Base-by-base conservation (phyloP, 2,888 invertebrate species). In the Mimas tiliae region DNA sequence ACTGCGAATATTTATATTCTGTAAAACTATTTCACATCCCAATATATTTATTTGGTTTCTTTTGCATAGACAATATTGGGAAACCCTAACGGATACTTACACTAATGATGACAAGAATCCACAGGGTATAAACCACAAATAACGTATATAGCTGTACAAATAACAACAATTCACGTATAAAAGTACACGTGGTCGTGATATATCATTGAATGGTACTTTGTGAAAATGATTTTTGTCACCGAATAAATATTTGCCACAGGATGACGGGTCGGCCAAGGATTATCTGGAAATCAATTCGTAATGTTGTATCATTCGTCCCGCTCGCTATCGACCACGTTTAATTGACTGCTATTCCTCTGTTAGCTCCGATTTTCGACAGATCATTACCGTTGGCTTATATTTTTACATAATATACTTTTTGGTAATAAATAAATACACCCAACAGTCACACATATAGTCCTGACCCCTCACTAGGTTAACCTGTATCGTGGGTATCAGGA, bases 251-350 rank as follows among this genome's bases (percentile, higher is more conserved):
- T 65, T 65, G 58, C 74, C 74, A 73, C 72, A 71, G 74, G 71
- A 58, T 58, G 74, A 74, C 70, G 71, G 73, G 65, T 67, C 68
- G 11, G 12, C 69, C 38, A 38, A 73, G 81, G 83, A 82, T 85
- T 84, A 84, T 82, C 74, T 80, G 73, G 78, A 76, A 80, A 82
- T 81, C 80, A 82, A 82, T 81, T 79, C 83, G 82, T 84, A 80
- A 83, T 80, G 76, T 79, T 73, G 72, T 80, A 82, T 84, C 85
- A 84, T 85, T 85, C 83, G 81, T 79, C 76, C 78, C 77, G 70
- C 79, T 84, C 75, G 80, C 72, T 75, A 81, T 82, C 82, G 81
- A 84, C 87, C 85, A 74, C 72, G 80, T 87, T 88, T 84, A 85
- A 86, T 86, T 84, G 80, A 74, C 75, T 76, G 78, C 83, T 81